Conservation (phyloP, 2,797 vertebrate species). For the Delichon dasypus region DNA sequence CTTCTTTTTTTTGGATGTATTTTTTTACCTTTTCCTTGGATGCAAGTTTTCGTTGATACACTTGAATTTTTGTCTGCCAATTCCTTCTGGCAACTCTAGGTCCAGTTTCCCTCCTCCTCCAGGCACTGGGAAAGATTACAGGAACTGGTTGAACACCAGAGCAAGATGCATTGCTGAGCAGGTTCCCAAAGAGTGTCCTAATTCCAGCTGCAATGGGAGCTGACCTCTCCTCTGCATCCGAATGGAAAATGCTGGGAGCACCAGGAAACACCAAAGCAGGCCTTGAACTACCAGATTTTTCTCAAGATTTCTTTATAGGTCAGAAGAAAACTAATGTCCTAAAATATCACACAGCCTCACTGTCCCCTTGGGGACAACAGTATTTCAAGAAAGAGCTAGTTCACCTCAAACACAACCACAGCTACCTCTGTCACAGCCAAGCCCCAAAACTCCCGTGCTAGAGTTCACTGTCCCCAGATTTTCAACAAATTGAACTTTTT, state of each 20-base stretch:
- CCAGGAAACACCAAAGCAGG: background rate
- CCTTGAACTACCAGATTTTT: background rate
- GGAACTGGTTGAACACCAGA: background rate
- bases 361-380: background rate
- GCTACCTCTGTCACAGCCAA: background rate
- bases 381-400: background rate
- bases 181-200: background rate
- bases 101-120: background rate
- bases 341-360: background rate
- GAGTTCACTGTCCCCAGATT: background rate
- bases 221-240: background rate
- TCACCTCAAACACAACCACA: background rate
- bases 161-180: background rate
- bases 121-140: background rate
- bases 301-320: background rate
- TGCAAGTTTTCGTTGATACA: too few relatives aligned
- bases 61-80: background rate
- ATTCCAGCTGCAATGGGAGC: rapidly evolving
- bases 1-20: background rate
- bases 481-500: background rate
- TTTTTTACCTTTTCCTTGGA: background rate
- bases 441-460: background rate
- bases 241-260: background rate
- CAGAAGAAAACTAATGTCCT: background rate
- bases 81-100: background rate